These are phyloP conservation scores for Dolichallabes microphthalmus DNA, from an alignment of 2,113 vertebrate species.

Conservation along the genomic window DNA sequence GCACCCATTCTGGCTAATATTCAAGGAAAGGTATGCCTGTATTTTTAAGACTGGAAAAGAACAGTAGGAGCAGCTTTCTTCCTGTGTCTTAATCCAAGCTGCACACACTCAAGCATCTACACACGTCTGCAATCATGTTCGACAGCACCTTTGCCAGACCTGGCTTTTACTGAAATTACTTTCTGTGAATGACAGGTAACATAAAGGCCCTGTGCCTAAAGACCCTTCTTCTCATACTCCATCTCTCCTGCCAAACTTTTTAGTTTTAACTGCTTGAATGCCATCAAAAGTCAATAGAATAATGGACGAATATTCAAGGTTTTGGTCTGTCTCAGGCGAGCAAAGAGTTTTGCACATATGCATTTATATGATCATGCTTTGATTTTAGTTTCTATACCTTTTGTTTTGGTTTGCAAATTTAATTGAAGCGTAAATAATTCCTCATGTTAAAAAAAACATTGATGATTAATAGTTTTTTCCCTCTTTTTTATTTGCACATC, in stretches of 20 bases:
- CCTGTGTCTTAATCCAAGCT: background rate
- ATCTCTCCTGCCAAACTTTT: background rate
- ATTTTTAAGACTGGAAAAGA: background rate
- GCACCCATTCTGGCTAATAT: constrained; percentile 51
- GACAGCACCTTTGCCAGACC: constrained; percentile 25
- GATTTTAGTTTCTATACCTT: background rate
- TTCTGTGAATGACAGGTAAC: constrained; percentile 8
- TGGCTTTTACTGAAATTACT: constrained; percentile 46
- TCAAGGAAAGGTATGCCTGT: constrained; percentile 56
- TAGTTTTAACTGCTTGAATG: background rate
- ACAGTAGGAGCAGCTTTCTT: background rate
- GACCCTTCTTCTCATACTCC: background rate
- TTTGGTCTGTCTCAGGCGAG: background rate
- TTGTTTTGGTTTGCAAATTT: constrained; percentile 1
- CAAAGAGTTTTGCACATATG: background rate
- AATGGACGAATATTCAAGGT: background rate
- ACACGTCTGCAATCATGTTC: constrained; percentile 21
- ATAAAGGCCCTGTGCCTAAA: background rate
- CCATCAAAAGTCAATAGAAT: background rate
- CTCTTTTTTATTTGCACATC: background rate
- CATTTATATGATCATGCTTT: background rate
- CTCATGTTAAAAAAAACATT: background rate
- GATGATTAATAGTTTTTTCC: background rate
- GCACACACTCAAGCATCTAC: constrained; percentile 10
- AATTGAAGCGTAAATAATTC: background rate